Evolutionary conservation across 1,140 invertebrate genomes (phyloP).

Genomic region (Drosophila orosa): DNA sequence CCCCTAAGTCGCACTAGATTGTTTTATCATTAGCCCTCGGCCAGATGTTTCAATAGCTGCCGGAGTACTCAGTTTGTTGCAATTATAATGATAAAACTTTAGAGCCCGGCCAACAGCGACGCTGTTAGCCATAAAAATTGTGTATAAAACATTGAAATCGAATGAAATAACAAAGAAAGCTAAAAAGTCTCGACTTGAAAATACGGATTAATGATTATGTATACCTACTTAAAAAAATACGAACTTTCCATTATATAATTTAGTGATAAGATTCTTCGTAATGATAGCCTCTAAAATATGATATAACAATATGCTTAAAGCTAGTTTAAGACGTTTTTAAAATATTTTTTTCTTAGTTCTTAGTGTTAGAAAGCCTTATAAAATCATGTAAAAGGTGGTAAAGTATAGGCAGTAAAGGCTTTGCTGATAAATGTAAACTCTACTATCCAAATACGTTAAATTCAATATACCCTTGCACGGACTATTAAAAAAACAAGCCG

Average conservation of each 20-base stretch:
- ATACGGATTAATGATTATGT: background rate
- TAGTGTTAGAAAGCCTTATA: background rate
- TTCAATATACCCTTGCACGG: background rate
- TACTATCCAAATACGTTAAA: background rate
- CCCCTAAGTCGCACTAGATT: slow-evolving; percentile 13
- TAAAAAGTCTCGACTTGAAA: background rate
- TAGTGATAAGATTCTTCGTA: background rate
- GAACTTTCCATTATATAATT: background rate
- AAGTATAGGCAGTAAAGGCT: no score
- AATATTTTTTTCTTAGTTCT: background rate
- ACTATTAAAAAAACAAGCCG: slow-evolving; percentile 1
- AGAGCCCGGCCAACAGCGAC: slow-evolving; percentile 2
- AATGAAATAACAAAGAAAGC: slow-evolving; percentile 21
- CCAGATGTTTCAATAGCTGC: slow-evolving; percentile 41
- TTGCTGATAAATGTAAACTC: background rate
- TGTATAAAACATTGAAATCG: slow-evolving; percentile 46
- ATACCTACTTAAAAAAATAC: no score
- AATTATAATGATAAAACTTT: slow-evolving; percentile 58
- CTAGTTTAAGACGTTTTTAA: background rate
- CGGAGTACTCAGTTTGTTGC: slow-evolving; percentile 17
- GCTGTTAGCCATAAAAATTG: slow-evolving; percentile 20
- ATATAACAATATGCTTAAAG: background rate
- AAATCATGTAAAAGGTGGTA: background rate
- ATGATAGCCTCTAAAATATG: background rate
- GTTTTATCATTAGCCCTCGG: slow-evolving; percentile 34